Evolutionary conservation across 2,113 vertebrate genomes (phyloP), one percentile per base, ranked within the genome.

Genomic region (Cyprinodon tularosa): DNA sequence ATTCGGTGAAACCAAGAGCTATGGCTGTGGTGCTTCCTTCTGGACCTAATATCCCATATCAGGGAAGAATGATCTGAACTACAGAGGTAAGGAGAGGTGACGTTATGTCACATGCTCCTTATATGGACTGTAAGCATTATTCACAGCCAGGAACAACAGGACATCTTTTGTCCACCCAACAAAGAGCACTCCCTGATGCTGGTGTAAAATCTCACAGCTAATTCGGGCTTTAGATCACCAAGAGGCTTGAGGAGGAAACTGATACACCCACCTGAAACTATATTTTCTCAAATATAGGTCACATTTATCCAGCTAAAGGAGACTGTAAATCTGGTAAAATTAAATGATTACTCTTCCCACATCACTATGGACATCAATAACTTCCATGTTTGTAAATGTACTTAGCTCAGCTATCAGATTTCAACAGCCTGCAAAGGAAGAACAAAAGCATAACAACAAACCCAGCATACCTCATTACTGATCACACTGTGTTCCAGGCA

Each of bases 81-180:
- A 29, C 29, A 29, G 29, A 29, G 29, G 29, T 29, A 29, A 29
- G 29, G 29, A 29, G 29, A 29, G 29, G 29, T 44, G 62, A 60
- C 67, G 14, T 14, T 1, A 11, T 2, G 0, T 20, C 14, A 11
- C 36, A 9, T 47, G 5, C 40, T 14, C 39, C 53, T 44, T 53
- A 53, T 72, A 47, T 44, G 39, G 66, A 17, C 14, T 61, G 48
- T 76, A 29, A 15, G 38, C 66, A 17, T 9, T 13, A 4, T 64
- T 65, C 47, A 59, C 45, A 22, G 22, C 6, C 3, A 20, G 44
- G 0, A 71, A 67, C 59, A 62, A 62, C 29, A 29, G 29, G 14
- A 38, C 12, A 12, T 22, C 66, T 66, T 74, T 70, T 84, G 72
- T 89, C 61, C 70, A 38, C 38, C 66, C 45, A 59, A 63, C n/a